Base-by-base conservation (phyloP, 1,140 invertebrate species). In the Protaetia brevitarsis region DNA sequence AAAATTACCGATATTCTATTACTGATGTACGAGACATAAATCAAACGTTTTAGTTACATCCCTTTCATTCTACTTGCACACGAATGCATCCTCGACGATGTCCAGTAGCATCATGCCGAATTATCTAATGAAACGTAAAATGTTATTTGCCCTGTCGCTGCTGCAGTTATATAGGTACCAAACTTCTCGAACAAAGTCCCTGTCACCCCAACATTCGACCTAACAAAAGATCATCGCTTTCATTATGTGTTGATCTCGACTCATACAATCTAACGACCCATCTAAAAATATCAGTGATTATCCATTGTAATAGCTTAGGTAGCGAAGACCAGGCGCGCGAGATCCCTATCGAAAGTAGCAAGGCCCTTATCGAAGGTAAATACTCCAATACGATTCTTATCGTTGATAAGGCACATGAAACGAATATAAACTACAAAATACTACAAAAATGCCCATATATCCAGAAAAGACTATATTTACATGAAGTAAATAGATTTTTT, bases 231-330 rank as follows among this genome's bases (percentile, higher is more conserved):
- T 21, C 41, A 19, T 21, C 41, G 41, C 41, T 51, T 19, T 51
- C 41, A 51, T 51, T 51, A 51, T 51, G 19, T 51, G 41, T 19
- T n/a, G 41, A 51, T 51, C 41, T 51, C 41, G 41, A 51, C 41
- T 51, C 41, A 51, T 23, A 23, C 41, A 51, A 51, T 51, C 41
- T 51, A 51, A 51, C 41, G 41, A 51, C 41, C 41, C 41, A 51
- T 51, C 41, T 51, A 51, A 51, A 51, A 51, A 51, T 51, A 51
- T 51, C 19, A 23, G 41, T 19, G 10, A 51, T 51, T 51, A 51
- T 19, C 41, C 19, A 51, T 51, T 51, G 41, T 51, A 51, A 23
- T 51, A 19, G 41, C 19, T n/a, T 51, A 51, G 41, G 41, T 51
- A 51, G 41, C 41, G 19, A 51, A 7, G 41, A 51, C 41, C 11